Percentiles rank a stretch among this genome's conserved stretches.
Evolutionary conservation across 1,140 invertebrate genomes (phyloP).

Genomic region (Micrasema longulum): DNA sequence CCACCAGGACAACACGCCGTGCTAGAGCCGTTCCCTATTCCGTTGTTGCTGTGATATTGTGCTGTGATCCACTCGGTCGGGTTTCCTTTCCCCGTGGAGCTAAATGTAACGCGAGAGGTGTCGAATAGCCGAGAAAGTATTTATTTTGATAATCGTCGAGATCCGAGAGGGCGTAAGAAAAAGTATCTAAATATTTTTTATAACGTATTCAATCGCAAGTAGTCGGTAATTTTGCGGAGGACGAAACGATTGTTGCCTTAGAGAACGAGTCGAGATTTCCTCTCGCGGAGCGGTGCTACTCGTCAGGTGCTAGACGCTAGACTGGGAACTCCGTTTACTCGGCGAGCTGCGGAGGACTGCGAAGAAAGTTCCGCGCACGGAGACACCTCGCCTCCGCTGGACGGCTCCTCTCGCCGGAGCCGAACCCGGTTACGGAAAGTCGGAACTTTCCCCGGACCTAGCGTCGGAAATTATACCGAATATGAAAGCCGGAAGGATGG

Average conservation of each 20-base stretch:
- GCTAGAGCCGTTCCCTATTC: not conserved
- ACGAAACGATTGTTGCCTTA: not conserved
- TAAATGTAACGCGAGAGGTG: conserved; percentile 4
- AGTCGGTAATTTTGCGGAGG: conserved; percentile 2
- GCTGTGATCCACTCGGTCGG: conserved; percentile 38
- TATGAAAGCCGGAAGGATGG: no score
- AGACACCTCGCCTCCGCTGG: not conserved
- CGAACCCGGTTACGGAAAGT: no score
- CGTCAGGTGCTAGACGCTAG: no score
- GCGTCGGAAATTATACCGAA: no score
- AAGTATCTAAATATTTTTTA: conserved; percentile 32
- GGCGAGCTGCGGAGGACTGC: not conserved
- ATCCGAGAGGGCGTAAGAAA: not conserved
- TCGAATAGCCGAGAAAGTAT: conserved; percentile 2
- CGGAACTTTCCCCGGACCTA: no score
- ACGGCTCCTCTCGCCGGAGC: no score
- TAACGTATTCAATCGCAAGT: conserved; percentile 10
- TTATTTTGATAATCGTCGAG: conserved; percentile 28
- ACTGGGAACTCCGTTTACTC: no score
- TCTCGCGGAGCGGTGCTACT: conserved; percentile 4
- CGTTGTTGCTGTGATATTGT: conserved; percentile 41
- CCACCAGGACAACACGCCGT: not conserved
- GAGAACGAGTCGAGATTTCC: not conserved
- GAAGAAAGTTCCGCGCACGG: not conserved
- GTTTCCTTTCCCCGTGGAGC: conserved; percentile 13